These are phyloP conservation scores for Resseliella maxima DNA, from an alignment of 2,888 invertebrate genomes.

Conservation along the genomic window DNA sequence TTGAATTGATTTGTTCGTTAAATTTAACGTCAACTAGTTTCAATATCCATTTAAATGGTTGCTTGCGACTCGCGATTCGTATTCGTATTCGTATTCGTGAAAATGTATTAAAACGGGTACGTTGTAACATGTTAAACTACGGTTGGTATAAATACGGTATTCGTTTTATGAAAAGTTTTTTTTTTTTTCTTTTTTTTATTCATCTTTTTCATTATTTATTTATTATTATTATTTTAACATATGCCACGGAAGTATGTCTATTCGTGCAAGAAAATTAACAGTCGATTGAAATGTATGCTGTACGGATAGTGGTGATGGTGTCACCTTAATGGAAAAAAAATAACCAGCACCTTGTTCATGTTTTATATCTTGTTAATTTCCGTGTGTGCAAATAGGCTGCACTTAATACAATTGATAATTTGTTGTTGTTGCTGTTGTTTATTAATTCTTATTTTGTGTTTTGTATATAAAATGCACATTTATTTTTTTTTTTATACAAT, in stretches of 20 bases:
- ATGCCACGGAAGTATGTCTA: background rate
- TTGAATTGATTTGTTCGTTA: background rate
- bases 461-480: conserved; percentile 47
- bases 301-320: too few species aligned
- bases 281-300: too few species aligned
- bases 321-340: too few species aligned
- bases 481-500: conserved; percentile 20
- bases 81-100: conserved; percentile 43
- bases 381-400: background rate
- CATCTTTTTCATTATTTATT: too few species aligned
- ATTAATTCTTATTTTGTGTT: too few species aligned
- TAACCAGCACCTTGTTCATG: background rate
- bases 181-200: background rate
- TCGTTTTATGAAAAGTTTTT: background rate
- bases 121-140: background rate
- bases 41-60: background rate
- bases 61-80: too few species aligned
- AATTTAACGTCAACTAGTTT: background rate
- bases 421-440: background rate
- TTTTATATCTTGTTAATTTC: too few species aligned
- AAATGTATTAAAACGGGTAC: conserved; percentile 45
- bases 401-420: conserved; percentile 3
- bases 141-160: conserved; percentile 24
- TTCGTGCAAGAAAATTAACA: too few species aligned
- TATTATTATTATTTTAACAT: too few species aligned